Evolutionary conservation across 2,113 vertebrate species (phyloP), one percentile per base, ranked within the genome.

Genomic region (Blennius ocellaris): DNA sequence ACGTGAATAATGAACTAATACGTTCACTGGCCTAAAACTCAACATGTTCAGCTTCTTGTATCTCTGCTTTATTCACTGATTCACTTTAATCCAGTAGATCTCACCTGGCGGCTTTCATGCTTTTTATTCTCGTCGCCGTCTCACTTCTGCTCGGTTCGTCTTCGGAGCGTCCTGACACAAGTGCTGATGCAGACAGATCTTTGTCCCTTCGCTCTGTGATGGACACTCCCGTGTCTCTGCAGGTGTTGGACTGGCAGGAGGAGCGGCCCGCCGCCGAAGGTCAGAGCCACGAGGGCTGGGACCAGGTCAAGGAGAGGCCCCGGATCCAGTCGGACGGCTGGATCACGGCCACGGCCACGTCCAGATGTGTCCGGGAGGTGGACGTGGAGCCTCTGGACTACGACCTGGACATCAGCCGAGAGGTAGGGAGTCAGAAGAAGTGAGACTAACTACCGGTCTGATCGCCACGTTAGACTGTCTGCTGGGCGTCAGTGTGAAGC

Each of bases 341-440:
- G 95, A n/a, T n/a, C n/a, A n/a, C n/a, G n/a, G 84, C 85, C 10
- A 89, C 82, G 39, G 84, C 86, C 10, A 89, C 87, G 8, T 92
- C 93, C 21, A 79, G 85, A 10, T 77, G 81, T 11, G 69, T 96
- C 50, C 93, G 82, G 54, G 95, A 96, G 75, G 72, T 86, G 73
- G 96, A 98, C 45, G 72, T 96, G 89, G 97, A 98, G 45, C 95
- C 95, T 6, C 87, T 96, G 7, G 95, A 97, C 84, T 98, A 96
- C 71, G 93, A 96, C 76, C 86, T 98, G 90, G 95, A 99, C 69
- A 95, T 99, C 93, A 95, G 91, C 93, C 93, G 93, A 92, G 96
- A 98, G 96, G 97, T 99, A 94, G 4, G 5, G 21, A 4, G 21
- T 30, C 21, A 30, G 21, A 30, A n/a, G n/a, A n/a, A n/a, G n/a